Conservation (phyloP, 2,888 invertebrate genomes). For the Teleogryllus oceanicus region DNA sequence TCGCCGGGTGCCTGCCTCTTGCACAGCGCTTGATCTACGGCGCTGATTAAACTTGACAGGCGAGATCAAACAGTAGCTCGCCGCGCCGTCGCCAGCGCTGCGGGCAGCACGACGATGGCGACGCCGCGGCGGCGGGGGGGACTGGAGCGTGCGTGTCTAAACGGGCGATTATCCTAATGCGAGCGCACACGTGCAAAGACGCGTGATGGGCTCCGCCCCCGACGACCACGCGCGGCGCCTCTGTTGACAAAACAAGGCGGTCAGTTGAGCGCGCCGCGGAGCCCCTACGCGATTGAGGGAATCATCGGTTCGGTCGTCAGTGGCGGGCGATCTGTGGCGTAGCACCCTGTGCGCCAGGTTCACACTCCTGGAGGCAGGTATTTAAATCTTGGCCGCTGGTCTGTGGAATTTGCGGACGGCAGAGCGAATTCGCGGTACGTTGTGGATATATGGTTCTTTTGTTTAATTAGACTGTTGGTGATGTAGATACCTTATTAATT, state of each 20-base stretch:
- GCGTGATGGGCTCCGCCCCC: neutral
- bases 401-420: too few relatives aligned
- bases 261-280: neutral
- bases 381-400: too few relatives aligned
- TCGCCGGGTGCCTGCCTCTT: too few relatives aligned
- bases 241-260: constrained; percentile 18
- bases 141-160: neutral
- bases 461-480: too few relatives aligned
- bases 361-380: too few relatives aligned
- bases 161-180: constrained; percentile 18
- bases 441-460: too few relatives aligned
- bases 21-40: neutral
- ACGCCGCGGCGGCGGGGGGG: neutral
- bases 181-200: constrained; percentile 9
- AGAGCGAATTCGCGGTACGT: too few relatives aligned
- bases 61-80: constrained; percentile 2
- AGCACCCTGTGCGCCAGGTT: too few relatives aligned
- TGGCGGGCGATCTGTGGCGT: too few relatives aligned
- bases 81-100: neutral
- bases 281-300: neutral
- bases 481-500: too few relatives aligned
- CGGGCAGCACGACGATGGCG: neutral
- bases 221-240: neutral
- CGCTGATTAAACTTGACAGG: constrained; percentile 18
- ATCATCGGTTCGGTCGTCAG: too few relatives aligned